Percentiles rank a stretch among this genome's conserved stretches.
phyloP scores from a whole-genome alignment of 92 coral and sea anemone genomes.

The Desmophyllum pertusum region DNA sequence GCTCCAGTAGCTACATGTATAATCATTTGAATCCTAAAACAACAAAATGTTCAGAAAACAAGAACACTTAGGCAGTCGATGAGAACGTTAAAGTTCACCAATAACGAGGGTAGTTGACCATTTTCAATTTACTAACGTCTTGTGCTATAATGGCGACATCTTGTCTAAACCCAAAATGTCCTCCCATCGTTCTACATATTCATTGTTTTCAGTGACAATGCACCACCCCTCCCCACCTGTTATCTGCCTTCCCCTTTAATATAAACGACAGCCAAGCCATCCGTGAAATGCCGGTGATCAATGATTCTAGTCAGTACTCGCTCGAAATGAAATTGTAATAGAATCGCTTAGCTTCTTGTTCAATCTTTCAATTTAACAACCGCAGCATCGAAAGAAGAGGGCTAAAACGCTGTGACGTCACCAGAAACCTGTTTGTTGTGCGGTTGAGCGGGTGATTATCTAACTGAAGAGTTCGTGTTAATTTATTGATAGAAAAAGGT shows the following conservation, averaged over 20 bases:
- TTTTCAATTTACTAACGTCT: background rate
- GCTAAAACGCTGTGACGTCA: conserved; percentile 27
- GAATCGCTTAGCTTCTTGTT: background rate
- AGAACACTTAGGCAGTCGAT: background rate
- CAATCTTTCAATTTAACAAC: background rate
- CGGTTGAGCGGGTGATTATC: conserved; percentile 53
- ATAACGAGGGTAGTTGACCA: background rate
- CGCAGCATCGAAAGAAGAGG: background rate
- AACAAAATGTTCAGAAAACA: background rate
- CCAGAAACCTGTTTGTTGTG: conserved; percentile 47
- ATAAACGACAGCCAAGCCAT: conserved; percentile 7
- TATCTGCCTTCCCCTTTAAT: background rate
- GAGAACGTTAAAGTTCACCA: background rate
- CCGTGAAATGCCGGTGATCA: conserved; percentile 17
- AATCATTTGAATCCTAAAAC: background rate
- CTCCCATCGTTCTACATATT: background rate
- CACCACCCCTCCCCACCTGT: conserved; percentile 46
- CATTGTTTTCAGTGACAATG: conserved; percentile 21
- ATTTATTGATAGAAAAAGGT: conserved; percentile 75
- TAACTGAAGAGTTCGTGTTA: conserved; percentile 46
- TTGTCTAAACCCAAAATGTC: background rate
- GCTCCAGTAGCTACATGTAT: background rate
- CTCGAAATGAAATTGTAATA: background rate
- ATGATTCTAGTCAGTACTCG: background rate
- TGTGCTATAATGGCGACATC: background rate